These are phyloP conservation scores for Lochmaea capreae DNA, from an alignment of 2,888 invertebrate species.

Conservation along the genomic window DNA sequence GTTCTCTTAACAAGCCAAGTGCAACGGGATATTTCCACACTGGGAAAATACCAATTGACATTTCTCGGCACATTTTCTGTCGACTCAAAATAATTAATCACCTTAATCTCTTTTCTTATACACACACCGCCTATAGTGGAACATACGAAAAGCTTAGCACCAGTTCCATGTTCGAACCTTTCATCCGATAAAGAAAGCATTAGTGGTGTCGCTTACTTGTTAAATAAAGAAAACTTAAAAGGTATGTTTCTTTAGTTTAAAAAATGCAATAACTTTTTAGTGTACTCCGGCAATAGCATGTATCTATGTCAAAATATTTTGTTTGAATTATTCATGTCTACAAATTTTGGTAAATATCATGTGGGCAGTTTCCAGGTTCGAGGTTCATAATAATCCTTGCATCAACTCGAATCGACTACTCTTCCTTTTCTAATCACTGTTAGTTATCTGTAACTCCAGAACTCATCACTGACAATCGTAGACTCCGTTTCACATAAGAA, in stretches of 20 bases:
- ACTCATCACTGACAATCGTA: too few relatives aligned
- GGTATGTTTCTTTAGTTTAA: not conserved
- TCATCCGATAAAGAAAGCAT: not conserved
- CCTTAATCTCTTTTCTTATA: constrained; percentile 49
- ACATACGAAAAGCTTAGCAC: constrained; percentile 30
- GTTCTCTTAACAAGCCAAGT: constrained; percentile 6
- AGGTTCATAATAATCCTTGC: too few relatives aligned
- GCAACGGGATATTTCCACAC: constrained; percentile 10
- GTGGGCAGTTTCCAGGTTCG: too few relatives aligned
- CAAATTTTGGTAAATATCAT: too few relatives aligned
- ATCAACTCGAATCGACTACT: too few relatives aligned
- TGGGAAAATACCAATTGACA: constrained; percentile 35
- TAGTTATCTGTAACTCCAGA: too few relatives aligned
- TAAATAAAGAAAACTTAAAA: not conserved
- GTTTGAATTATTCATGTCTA: too few relatives aligned
- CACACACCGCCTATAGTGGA: constrained; percentile 27
- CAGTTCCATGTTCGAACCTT: not conserved
- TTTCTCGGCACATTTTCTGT: constrained; percentile 30
- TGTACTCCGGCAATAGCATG: too few relatives aligned
- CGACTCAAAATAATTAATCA: constrained; percentile 44
- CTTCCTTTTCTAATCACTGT: too few relatives aligned
- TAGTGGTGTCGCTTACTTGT: constrained; percentile 4
- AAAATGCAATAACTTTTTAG: too few relatives aligned
- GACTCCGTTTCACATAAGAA: too few relatives aligned
- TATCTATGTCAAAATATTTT: too few relatives aligned